These are phyloP conservation scores for Labroides dimidiatus DNA, from an alignment of 2,797 vertebrate species.

Conservation along the genomic window DNA sequence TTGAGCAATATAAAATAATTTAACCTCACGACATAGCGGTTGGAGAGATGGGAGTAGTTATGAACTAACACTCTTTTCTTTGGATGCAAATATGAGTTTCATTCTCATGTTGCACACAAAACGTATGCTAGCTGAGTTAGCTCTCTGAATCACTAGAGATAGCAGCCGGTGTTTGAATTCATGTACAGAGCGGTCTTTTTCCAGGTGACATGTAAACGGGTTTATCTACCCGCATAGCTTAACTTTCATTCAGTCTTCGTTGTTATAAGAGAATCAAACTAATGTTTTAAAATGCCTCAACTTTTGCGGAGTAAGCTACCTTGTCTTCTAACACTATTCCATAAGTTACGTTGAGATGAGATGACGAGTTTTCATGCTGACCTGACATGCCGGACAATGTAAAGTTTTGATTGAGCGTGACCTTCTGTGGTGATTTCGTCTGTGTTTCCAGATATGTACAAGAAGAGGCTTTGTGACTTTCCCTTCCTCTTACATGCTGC, in stretches of 20 bases:
- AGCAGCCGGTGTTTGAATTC: slow-evolving; percentile 25
- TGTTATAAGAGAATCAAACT: neutral
- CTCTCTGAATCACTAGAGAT: neutral
- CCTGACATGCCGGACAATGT: neutral
- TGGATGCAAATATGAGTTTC: accelerated
- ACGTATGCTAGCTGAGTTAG: slow-evolving; percentile 50
- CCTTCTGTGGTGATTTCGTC: neutral
- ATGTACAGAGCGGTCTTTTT: neutral
- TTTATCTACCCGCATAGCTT: too few species aligned
- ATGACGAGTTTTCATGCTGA: too few species aligned
- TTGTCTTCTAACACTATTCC: neutral
- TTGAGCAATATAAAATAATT: neutral
- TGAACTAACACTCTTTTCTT: accelerated
- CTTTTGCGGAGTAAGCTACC: neutral
- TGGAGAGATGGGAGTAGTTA: accelerated
- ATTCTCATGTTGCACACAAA: neutral
- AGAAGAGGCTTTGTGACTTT: slow-evolving; percentile 77
- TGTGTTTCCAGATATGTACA: slow-evolving; percentile 74
- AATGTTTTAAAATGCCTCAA: accelerated
- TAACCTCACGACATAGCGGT: accelerated
- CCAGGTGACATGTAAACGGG: accelerated
- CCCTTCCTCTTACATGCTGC: slow-evolving; percentile 73
- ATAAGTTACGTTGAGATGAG: too few species aligned
- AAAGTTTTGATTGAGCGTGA: too few species aligned
- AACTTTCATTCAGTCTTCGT: accelerated